Base-by-base conservation (phyloP, 1,140 invertebrate genomes). In the Zaprionus gabonicus region DNA sequence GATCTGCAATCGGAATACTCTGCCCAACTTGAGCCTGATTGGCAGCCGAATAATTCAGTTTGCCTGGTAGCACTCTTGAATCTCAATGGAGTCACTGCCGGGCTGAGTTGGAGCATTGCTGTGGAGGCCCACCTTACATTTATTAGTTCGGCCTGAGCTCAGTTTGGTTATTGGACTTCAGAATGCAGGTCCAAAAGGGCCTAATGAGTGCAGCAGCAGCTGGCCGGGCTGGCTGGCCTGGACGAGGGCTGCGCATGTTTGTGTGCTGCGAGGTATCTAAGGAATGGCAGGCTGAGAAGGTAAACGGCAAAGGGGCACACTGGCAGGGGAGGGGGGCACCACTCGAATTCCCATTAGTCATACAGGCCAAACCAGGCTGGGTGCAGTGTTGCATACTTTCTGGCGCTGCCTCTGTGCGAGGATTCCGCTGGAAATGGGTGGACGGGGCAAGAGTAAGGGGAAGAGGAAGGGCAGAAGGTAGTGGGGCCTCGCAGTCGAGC, bases 341-440 rank as follows among this genome's bases (percentile, higher is more conserved):
- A 51, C 46, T 51, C 46, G 46, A 51, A 51, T 49, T 38, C 36
- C 41, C 57, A 69, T 49, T 58, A 87, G 72, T 87, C 76, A 80
- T 78, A 76, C 78, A 51, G 20, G 46, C 46, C 20, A 7, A 46
- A n/a, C 15, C 41, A 46, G 20, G 78, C 65, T 80, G 71, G 76
- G 58, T 69, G 76, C 76, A 82, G 69, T 86, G 82, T 82, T 82
- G 83, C 76, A 82, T 87, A 82, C 80, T 80, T 86, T 82, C 83
- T 85, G 83, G 77, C 72, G 66, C 17, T 77, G 72, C 62, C 71
- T 67, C 51, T 49, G 59, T 15, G 31, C 25, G 44, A 28, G 17
- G 15, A 67, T 12, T n/a, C 68, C 15, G 46, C 15, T 31, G 55
- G 55, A 27, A 28, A 27, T 27, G 25, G 23, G 13, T 5, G 31